phyloP scores from a whole-genome alignment of 1,140 invertebrate species.

The Brachionus plicatilis region DNA sequence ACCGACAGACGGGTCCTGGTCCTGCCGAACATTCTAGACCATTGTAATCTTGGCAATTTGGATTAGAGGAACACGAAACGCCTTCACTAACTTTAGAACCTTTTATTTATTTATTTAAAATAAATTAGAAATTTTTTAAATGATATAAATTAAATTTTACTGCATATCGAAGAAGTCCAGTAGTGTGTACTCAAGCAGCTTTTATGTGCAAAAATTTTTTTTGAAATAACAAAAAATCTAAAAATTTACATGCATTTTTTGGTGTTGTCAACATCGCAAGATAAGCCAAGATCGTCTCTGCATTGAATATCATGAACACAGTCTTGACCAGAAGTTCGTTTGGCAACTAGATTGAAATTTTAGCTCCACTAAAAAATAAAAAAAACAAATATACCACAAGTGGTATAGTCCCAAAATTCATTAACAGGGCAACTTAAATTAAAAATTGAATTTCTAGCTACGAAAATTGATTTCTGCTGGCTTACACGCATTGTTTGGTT shows the following conservation, averaged over 20 bases:
- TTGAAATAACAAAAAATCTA: neutral
- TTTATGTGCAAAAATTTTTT: neutral
- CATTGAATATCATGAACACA: conserved; percentile 33
- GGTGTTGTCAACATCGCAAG: neutral
- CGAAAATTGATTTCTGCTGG: neutral
- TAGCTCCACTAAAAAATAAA: neutral
- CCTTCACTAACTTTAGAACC: neutral
- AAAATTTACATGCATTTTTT: conserved; percentile 19
- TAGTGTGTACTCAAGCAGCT: conserved; percentile 4
- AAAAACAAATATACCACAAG: neutral
- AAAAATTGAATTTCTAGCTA: neutral
- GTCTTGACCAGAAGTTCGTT: neutral
- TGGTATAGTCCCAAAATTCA: conserved; percentile 7
- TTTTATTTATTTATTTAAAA: neutral
- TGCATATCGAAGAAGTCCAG: neutral
- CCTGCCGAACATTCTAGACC: neutral
- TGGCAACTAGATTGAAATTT: neutral
- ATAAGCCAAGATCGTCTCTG: neutral
- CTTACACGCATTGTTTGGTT: conserved; percentile 5
- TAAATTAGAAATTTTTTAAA: neutral
- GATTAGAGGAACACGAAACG: neutral
- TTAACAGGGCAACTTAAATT: neutral
- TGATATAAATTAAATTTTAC: neutral
- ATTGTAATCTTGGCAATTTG: conserved; percentile 17
- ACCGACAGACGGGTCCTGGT: neutral